Base-by-base conservation (phyloP, 1,140 invertebrate genomes). In the Camponotus vicinus region DNA sequence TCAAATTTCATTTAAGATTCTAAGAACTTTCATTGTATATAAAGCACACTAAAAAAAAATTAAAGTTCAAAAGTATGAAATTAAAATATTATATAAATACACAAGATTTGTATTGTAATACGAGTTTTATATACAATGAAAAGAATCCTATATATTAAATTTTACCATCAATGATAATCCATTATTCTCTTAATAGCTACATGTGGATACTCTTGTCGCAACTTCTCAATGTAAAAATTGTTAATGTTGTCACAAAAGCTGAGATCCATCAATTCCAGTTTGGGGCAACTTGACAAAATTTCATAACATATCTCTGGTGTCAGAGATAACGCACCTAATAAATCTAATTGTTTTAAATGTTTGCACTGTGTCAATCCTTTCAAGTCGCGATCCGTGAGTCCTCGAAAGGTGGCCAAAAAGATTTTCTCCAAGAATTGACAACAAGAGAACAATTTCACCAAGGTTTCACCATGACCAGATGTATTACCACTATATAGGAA, bases 231-330 rank as follows among this genome's bases (percentile, higher is more conserved):
- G 95, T 97, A 96, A 61, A 96, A 95, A 91, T 97, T 96, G 80
- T 96, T 96, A 71, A 98, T 97, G 80, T 97, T 96, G 90, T 97
- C 97, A 93, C 98, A 98, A 94, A 98, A 99, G 86, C 98, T 98
- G 18, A 99, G 95, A 93, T 99, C 98, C 61, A 99, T 95, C 88
- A 98, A 95, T 89, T 96, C 95, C 27, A 99, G 93, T 77, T 97
- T 96, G 8, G 94, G 91, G 84, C 95, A 94, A 52, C 89, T 94
- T 21, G 91, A 88, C 73, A 97, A 96, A 92, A 94, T 96, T 95
- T 95, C 94, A 59, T 96, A 95, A 93, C 97, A 97, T 86, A 97
- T 96, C 75, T 97, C 97, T 2, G 96, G 95, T 3, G 97, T 97
- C 34, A 98, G 96, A 85, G 97, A 97, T 76, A 97, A 94, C 15